Conservation (phyloP, 2,888 invertebrate genomes). For the Latrodectus elegans region DNA sequence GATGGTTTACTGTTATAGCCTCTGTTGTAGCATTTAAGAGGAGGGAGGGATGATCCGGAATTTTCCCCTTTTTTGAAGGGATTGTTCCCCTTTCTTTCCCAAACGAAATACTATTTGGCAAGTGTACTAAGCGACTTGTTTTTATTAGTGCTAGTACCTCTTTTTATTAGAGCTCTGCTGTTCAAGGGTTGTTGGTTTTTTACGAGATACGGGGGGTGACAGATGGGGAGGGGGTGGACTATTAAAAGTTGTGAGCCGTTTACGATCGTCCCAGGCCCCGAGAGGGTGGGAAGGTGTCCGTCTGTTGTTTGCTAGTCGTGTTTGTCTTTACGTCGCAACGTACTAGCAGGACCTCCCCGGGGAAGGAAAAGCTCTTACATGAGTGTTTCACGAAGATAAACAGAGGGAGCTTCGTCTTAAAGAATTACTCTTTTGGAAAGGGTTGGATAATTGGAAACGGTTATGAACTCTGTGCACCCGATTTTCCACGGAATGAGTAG, state of each 20-base stretch:
- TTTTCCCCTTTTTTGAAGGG: background rate
- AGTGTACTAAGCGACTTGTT: slow-evolving; percentile 29
- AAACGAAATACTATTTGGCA: background rate
- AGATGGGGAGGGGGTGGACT: slow-evolving; percentile 1
- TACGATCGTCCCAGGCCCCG: slow-evolving; percentile 1
- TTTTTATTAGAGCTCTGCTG: slow-evolving; percentile 60
- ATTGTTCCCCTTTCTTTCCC: background rate
- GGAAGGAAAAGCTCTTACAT: background rate
- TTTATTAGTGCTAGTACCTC: slow-evolving; percentile 51
- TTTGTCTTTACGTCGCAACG: background rate
- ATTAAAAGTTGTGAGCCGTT: slow-evolving; percentile 14
- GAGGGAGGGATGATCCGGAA: background rate
- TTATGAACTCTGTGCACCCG: no score
- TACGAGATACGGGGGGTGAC: slow-evolving; percentile 27
- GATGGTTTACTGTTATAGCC: background rate
- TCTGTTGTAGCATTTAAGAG: slow-evolving; percentile 23
- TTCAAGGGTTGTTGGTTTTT: slow-evolving; percentile 56
- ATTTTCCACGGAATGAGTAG: no score
- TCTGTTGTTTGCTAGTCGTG: background rate
- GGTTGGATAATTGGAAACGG: background rate
- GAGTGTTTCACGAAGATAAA: background rate
- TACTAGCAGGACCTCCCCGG: background rate
- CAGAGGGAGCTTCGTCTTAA: background rate
- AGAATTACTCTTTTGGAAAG: background rate
- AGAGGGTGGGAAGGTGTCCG: background rate